Conservation (phyloP, 2,888 invertebrate genomes). For the Strigamia transsilvanica region DNA sequence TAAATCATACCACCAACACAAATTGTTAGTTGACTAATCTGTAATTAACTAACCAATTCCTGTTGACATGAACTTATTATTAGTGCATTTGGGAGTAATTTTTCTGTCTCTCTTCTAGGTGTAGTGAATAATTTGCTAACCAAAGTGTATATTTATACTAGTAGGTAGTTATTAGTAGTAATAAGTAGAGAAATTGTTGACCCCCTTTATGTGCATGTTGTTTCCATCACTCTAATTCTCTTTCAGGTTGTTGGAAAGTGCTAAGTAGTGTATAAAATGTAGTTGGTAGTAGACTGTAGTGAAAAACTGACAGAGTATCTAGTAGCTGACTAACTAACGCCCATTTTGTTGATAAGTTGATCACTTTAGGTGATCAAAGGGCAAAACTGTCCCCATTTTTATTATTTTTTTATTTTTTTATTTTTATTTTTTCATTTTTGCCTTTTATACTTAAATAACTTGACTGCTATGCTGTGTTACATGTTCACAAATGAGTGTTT, state of each 20-base stretch:
- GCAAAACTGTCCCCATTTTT: not conserved
- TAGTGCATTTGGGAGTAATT: constrained; percentile 24
- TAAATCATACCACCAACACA: not conserved
- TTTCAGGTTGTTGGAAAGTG: constrained; percentile 22
- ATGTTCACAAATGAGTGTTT: constrained; percentile 37
- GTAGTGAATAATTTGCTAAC: constrained; percentile 6
- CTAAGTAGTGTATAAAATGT: not conserved
- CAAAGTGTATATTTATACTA: not conserved
- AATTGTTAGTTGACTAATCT: not conserved
- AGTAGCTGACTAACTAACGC: not conserved
- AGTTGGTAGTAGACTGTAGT: not conserved
- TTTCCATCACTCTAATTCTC: not conserved
- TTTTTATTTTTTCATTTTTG: not conserved
- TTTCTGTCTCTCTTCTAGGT: constrained; percentile 17
- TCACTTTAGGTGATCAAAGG: not conserved
- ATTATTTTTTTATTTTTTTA: not conserved
- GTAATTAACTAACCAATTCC: not conserved
- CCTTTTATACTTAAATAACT: constrained; percentile 21
- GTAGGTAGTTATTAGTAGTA: not conserved
- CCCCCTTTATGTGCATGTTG: not conserved
- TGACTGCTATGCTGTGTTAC: constrained; percentile 50
- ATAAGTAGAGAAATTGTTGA: not conserved
- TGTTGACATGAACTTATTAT: constrained; percentile 21
- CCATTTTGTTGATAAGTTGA: constrained; percentile 8
- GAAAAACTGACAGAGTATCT: constrained; percentile 3